Conservation (phyloP, 2,888 invertebrate species). For the Gerosis bhagava region DNA sequence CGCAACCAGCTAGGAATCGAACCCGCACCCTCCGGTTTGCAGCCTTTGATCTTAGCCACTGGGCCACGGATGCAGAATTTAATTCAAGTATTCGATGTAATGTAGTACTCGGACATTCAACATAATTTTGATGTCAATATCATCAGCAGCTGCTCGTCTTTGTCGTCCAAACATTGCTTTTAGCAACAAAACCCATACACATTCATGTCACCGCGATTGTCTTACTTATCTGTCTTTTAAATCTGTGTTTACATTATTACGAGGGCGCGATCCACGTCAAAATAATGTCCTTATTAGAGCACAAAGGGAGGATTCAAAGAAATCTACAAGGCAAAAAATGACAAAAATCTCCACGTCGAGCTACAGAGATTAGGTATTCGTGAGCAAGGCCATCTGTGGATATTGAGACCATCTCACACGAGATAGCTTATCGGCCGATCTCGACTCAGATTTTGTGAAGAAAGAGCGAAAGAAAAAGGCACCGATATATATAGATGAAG, state of each 20-base stretch:
- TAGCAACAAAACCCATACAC: conserved; percentile 50
- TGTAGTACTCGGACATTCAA: too few species aligned
- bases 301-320: conserved; percentile 77
- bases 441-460: conserved; percentile 77
- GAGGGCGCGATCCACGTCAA: conserved; percentile 74
- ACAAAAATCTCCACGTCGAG: conserved; percentile 66
- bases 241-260: conserved; percentile 79
- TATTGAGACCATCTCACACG: conserved; percentile 79
- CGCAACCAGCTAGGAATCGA: too few species aligned
- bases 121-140: too few species aligned
- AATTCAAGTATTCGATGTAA: too few species aligned
- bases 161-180: conserved; percentile 15
- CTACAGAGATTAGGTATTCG: conserved; percentile 69
- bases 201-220: conserved; percentile 62
- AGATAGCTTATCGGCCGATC: conserved; percentile 78
- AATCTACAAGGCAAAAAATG: conserved; percentile 70
- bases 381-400: conserved; percentile 80
- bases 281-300: conserved; percentile 80
- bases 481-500: conserved; percentile 77
- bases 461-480: conserved; percentile 79
- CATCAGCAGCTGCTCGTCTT: conserved; percentile 23
- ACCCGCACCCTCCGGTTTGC: too few species aligned
- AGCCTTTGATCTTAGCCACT: too few species aligned
- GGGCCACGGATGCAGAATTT: too few species aligned
- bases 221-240: conserved; percentile 75